Evolutionary conservation across 2,113 vertebrate species (phyloP).

Genomic region (Caranx melampygus): DNA sequence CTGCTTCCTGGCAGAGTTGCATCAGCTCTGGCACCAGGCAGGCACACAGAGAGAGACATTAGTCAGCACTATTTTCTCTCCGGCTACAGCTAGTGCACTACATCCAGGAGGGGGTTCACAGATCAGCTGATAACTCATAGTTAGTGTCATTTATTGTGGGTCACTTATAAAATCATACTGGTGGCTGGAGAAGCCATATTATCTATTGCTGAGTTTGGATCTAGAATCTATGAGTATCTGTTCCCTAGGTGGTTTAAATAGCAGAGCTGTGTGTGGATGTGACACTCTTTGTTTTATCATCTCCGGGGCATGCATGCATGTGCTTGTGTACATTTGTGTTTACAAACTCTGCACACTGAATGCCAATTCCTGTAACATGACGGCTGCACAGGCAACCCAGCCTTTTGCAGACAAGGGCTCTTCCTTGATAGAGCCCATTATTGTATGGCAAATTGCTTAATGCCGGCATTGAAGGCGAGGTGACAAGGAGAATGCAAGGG

Average conservation of each 20-base stretch:
- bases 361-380: constrained; percentile 46
- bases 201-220: constrained; percentile 12
- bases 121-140: constrained; percentile 72
- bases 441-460: constrained; percentile 78
- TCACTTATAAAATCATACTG: constrained; percentile 57
- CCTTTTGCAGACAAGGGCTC: constrained; percentile 54
- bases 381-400: constrained; percentile 50
- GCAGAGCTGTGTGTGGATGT: constrained; percentile 10
- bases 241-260: constrained; percentile 1
- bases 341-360: constrained; percentile 30
- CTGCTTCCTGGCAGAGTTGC: constrained; percentile 83
- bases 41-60: constrained; percentile 78
- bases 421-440: constrained; percentile 73
- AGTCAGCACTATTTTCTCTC: constrained; percentile 76
- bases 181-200: constrained; percentile 15
- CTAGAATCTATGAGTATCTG: neutral
- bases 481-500: constrained; percentile 73
- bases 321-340: constrained; percentile 32
- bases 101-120: constrained; percentile 59
- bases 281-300: constrained; percentile 44
- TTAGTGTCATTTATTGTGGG: constrained; percentile 66
- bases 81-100: constrained; percentile 36
- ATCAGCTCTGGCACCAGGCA: constrained; percentile 82
- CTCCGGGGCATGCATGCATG: neutral
- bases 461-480: constrained; percentile 72